These are phyloP conservation scores for Boloria selene DNA, from an alignment of 2,888 invertebrate genomes.

Conservation along the genomic window DNA sequence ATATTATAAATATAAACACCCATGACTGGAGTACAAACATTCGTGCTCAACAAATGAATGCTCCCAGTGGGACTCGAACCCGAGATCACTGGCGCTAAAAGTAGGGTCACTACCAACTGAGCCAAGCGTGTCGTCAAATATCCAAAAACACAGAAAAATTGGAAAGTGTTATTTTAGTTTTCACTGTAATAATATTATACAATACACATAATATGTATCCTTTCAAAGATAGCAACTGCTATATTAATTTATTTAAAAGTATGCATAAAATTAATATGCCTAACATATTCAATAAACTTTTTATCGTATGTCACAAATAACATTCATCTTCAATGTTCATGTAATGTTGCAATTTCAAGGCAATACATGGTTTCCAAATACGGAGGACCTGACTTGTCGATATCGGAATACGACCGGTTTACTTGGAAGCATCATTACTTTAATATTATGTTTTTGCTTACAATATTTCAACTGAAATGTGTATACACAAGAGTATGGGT, in stretches of 20 bases:
- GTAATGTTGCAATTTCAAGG: conserved; percentile 26
- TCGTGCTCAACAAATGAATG: no score
- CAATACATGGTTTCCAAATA: conserved; percentile 29
- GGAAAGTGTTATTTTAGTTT: no score
- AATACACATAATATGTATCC: no score
- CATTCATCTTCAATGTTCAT: conserved; percentile 24
- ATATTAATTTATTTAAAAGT: not conserved
- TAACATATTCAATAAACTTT: not conserved
- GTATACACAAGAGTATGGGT: not conserved
- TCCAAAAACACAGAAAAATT: no score
- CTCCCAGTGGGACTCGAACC: no score
- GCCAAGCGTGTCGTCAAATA: no score
- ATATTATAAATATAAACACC: no score
- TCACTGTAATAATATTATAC: no score
- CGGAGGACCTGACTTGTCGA: conserved; percentile 27
- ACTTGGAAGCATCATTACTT: conserved; percentile 21
- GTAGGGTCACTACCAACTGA: no score
- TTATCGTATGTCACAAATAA: conserved; percentile 18
- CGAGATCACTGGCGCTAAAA: no score
- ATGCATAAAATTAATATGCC: not conserved
- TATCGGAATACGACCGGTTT: conserved; percentile 32
- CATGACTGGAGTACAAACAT: no score
- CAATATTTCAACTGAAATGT: conserved; percentile 3
- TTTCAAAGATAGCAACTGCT: not conserved
- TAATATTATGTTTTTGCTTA: conserved; percentile 19